phyloP scores from a whole-genome alignment of 2,888 invertebrate species.

The Scaeva pyrastri region DNA sequence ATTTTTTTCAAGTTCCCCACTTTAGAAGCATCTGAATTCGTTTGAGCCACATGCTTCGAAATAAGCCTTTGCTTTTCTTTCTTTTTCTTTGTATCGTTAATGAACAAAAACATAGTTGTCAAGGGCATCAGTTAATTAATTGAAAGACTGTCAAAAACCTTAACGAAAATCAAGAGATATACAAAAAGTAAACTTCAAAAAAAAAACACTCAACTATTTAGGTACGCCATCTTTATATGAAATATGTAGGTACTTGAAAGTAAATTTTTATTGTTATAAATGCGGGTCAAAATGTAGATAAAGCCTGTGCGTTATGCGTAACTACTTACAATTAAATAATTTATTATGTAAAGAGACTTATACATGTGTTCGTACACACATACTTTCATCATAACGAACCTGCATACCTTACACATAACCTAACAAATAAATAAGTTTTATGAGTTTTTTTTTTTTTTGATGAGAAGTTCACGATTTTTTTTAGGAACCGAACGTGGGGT shows the following conservation, averaged over 20 bases:
- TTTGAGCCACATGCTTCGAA: slow-evolving; percentile 47
- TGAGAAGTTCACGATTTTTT: slow-evolving; percentile 1
- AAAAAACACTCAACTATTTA: neutral
- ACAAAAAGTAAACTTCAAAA: neutral
- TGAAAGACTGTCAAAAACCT: slow-evolving; percentile 23
- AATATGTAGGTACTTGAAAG: neutral
- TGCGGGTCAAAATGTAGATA: slow-evolving; percentile 12
- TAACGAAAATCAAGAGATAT: too few relatives aligned
- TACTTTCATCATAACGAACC: too few relatives aligned
- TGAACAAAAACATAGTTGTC: slow-evolving; percentile 26
- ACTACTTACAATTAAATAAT: neutral
- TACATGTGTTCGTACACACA: neutral
- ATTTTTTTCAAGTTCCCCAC: neutral
- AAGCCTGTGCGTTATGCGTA: slow-evolving; percentile 16
- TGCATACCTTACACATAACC: neutral
- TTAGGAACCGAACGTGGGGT: too few relatives aligned
- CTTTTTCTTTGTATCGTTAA: too few relatives aligned
- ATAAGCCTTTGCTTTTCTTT: neutral
- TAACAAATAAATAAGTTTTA: neutral
- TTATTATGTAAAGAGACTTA: neutral
- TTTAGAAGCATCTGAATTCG: slow-evolving; percentile 30
- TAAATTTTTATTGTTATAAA: slow-evolving; percentile 6
- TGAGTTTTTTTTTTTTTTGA: neutral
- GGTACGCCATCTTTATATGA: neutral
- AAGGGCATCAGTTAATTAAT: slow-evolving; percentile 34